These are phyloP conservation scores for Colistium nudipinnis DNA, from an alignment of 2,113 vertebrate genomes.

Conservation along the genomic window DNA sequence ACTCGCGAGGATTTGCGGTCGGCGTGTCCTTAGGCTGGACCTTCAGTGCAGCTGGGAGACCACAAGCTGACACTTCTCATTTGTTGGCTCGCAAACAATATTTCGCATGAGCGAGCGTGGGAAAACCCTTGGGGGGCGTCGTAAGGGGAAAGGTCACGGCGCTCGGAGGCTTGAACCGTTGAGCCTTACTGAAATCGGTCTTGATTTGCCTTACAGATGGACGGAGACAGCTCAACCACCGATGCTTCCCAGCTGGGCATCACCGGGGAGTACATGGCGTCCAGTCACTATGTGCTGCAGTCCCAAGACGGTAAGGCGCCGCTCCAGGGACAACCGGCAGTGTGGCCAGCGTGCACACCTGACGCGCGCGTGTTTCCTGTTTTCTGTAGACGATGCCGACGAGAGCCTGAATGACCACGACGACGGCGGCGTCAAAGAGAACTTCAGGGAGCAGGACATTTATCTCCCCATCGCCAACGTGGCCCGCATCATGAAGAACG, in stretches of 20 bases:
- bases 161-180: not conserved
- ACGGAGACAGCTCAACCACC: constrained; percentile 94
- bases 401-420: constrained; percentile 96
- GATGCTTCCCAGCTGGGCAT: constrained; percentile 97
- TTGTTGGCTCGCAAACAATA: too few species aligned
- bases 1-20: too few species aligned
- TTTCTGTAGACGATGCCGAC: constrained; percentile 83
- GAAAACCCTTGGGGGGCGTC: too few species aligned
- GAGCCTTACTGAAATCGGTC: not conserved
- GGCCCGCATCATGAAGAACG: constrained; percentile 99
- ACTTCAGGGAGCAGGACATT: constrained; percentile 98
- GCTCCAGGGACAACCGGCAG: not conserved
- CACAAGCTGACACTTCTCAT: too few species aligned
- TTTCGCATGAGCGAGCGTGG: too few species aligned
- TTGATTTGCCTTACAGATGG: constrained; percentile 86
- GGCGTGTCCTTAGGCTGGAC: too few species aligned
- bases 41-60: too few species aligned
- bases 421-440: constrained; percentile 94
- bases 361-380: not conserved
- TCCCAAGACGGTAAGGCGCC: constrained; percentile 90
- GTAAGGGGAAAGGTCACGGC: too few species aligned
- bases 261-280: constrained; percentile 92
- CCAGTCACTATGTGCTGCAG: constrained; percentile 95
- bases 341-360: too few species aligned
- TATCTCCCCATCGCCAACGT: constrained; percentile 99